Percentiles rank a stretch among this genome's conserved stretches.
Evolutionary conservation across 2,797 vertebrate species (phyloP).

Genomic region (Lindbergichthys nudifrons): DNA sequence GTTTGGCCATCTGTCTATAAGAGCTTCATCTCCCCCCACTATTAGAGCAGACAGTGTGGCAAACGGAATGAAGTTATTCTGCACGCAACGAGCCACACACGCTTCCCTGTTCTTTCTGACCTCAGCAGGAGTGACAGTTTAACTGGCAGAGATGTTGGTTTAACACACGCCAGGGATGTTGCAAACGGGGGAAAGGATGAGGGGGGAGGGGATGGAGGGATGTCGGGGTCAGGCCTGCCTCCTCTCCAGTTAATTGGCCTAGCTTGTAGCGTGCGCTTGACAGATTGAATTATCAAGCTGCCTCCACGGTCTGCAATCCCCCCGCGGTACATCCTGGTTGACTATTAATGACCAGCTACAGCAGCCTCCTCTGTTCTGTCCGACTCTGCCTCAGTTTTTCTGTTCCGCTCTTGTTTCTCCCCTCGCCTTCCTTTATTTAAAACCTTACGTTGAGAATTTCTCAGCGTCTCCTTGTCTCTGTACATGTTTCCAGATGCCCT

Average conservation of each 20-base stretch:
- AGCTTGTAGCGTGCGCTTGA: constrained; percentile 77
- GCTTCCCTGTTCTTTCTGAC: constrained; percentile 48
- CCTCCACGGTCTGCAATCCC: constrained; percentile 74
- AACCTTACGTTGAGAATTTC: constrained; percentile 45
- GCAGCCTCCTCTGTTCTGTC: constrained; percentile 63
- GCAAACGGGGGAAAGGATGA: constrained; percentile 41
- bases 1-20: constrained; percentile 74
- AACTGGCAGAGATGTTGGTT: constrained; percentile 71
- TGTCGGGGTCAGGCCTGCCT: constrained; percentile 75
- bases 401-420: constrained; percentile 34
- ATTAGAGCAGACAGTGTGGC: constrained; percentile 54
- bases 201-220: constrained; percentile 43
- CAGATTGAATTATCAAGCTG: constrained; percentile 86
- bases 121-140: constrained; percentile 71
- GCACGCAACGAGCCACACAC: constrained; percentile 28
- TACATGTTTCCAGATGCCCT: constrained; percentile 43
- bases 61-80: constrained; percentile 26
- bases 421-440: constrained; percentile 38
- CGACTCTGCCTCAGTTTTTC: constrained; percentile 34
- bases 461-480: constrained; percentile 31
- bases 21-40: constrained; percentile 34
- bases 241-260: constrained; percentile 84
- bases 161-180: constrained; percentile 73
- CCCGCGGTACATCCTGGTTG: constrained; percentile 76
- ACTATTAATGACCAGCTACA: constrained; percentile 81